Base-by-base conservation (phyloP, 1,140 invertebrate species). In the Vanessa atalanta region DNA sequence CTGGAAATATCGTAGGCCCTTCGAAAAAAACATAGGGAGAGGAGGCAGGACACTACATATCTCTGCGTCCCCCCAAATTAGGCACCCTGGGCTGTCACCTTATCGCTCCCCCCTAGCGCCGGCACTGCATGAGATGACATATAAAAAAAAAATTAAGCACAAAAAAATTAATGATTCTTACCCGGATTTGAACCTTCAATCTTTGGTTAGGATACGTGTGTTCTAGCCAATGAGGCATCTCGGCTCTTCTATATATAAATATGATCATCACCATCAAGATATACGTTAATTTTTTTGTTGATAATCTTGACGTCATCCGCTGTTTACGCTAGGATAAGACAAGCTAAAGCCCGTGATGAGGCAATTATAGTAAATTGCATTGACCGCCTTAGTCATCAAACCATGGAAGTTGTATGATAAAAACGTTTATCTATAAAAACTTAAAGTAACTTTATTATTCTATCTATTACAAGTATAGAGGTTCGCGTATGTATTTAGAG, bases 311-410 rank as follows among this genome's bases (percentile, higher is more conserved):
- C 55, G n/a, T 73, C 55, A 77, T 71, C 65, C 61, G 47, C 47
- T 70, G 48, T 65, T 69, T 55, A 65, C 67, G 51, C 16, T 70
- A 78, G 65, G 60, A 75, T 72, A 75, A 69, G 57, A 20, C 48
- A 76, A 48, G 72, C 60, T 73, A 66, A 78, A 77, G 65, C 66
- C 70, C 77, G 70, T 72, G 77, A 71, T 75, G 73, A 76, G 70
- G 77, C 68, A 64, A 63, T 68, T 71, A 75, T 66, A 67, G 71
- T 79, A 60, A 71, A 79, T 79, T 76, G 72, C 77, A 63, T 47
- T 79, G 77, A 76, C 77, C 77, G 77, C 72, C 73, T 79, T 79
- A 79, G 63, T 72, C 73, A 79, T 65, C 68, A 51, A 70, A 75
- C 73, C 73, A 75, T 75, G 73, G 73, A 74, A 69, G 53, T 55